Percentiles rank a stretch among this genome's conserved stretches.
Evolutionary conservation across 1,140 invertebrate species (phyloP).

Genomic region (Drosophila lowei): DNA sequence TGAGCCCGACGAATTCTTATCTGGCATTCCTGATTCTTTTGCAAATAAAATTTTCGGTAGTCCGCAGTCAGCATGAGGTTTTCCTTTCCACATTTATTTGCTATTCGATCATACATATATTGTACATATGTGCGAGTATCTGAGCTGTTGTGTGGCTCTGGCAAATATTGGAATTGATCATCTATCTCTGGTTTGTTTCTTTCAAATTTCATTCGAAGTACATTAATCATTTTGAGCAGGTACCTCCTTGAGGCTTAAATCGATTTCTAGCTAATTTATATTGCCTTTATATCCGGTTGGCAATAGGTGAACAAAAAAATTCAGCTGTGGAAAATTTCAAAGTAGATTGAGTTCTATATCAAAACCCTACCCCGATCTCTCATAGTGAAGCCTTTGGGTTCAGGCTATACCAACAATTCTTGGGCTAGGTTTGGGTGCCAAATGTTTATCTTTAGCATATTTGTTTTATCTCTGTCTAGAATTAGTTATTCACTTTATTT

Average conservation of each 20-base stretch:
- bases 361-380: conserved; percentile 1
- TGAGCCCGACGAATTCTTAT: conserved; percentile 24
- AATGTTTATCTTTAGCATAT: no score
- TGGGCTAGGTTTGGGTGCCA: no score
- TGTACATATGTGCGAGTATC: conserved; percentile 1
- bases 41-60: conserved; percentile 50
- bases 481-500: no score
- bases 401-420: no score
- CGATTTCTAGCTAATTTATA: conserved; percentile 26
- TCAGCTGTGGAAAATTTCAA: background rate
- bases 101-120: conserved; percentile 17
- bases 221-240: conserved; percentile 48
- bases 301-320: conserved; percentile 22
- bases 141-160: conserved; percentile 20
- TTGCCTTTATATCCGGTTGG: conserved; percentile 45
- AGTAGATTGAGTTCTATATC: conserved; percentile 12
- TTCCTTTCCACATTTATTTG: conserved; percentile 35
- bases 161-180: conserved; percentile 49
- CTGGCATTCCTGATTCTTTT: conserved; percentile 25
- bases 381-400: background rate
- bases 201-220: conserved; percentile 17
- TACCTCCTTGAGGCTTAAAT: conserved; percentile 22
- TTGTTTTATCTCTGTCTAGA: no score
- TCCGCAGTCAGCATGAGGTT: conserved; percentile 37
- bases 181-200: conserved; percentile 27